Evolutionary conservation across 1,140 invertebrate genomes (phyloP), one percentile per base, ranked within the genome.

Genomic region (Hypothenemus hampei): DNA sequence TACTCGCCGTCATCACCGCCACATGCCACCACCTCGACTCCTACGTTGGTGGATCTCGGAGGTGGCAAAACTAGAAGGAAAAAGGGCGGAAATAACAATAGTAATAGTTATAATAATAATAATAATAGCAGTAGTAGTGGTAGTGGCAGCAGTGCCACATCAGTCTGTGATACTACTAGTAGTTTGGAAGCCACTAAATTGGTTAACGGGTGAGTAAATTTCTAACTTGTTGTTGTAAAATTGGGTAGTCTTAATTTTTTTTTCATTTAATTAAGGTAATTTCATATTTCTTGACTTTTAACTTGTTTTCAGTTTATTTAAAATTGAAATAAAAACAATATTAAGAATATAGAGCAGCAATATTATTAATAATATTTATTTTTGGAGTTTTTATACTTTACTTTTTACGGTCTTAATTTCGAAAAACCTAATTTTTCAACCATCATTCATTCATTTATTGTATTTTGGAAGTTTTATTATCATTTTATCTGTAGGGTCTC

Each of bases 161-260:
- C 53, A 41, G 37, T 56, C 53, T 56, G 53, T 56, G 53, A 56
- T 55, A 55, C 16, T 55, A 51, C 11, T 50, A 50, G 1, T 39
- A 54, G 24, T 43, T 40, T 33, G 21, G 53, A 45, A 7, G 43
- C 21, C 31, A 48, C 19, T 21, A 50, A 40, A 18, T 36, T 56
- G 26, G 31, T 56, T 19, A 56, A 56, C 39, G 46, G 55, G 55
- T 57, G 24, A 43, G 54, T 55, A 19, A n/a, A n/a, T n/a, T n/a
- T n/a, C n/a, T n/a, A n/a, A n/a, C n/a, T n/a, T n/a, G n/a, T n/a
- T n/a, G n/a, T n/a, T n/a, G n/a, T n/a, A n/a, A n/a, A n/a, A n/a
- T n/a, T n/a, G n/a, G n/a, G n/a, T n/a, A n/a, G n/a, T n/a, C n/a
- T n/a, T n/a, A n/a, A n/a, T n/a, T n/a, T n/a, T n/a, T n/a, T n/a